phyloP scores from a whole-genome alignment of 64 coral and sea anemone species.

The Stichodactyla mertensii region DNA sequence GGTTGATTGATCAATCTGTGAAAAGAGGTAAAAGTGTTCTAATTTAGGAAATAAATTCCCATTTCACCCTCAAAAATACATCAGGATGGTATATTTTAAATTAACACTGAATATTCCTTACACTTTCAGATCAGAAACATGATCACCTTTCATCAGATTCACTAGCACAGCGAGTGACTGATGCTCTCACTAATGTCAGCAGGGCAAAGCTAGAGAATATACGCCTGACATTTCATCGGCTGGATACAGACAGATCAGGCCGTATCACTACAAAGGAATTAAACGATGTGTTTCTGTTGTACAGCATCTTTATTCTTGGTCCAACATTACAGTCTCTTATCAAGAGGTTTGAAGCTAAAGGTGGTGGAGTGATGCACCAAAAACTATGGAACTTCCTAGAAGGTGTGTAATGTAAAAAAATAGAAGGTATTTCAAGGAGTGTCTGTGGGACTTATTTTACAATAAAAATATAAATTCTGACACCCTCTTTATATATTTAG shows the following conservation, averaged over 20 bases:
- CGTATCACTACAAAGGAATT: conserved; percentile 61
- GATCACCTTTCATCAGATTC: conserved; percentile 15
- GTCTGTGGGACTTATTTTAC: too few relatives aligned
- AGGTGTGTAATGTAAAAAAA: conserved; percentile 18
- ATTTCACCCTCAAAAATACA: too few relatives aligned
- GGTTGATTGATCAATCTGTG: too few relatives aligned
- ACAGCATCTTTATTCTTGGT: conserved; percentile 75
- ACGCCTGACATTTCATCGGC: conserved; percentile 24
- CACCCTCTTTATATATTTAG: too few relatives aligned
- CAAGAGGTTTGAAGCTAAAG: conserved; percentile 50
- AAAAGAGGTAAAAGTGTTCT: too few relatives aligned
- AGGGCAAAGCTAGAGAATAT: conserved; percentile 49
- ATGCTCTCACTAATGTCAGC: conserved; percentile 56
- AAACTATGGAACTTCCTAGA: conserved; percentile 48
- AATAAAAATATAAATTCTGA: too few relatives aligned
- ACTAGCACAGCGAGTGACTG: conserved; percentile 34
- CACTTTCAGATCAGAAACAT: conserved; percentile 11
- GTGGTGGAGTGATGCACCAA: conserved; percentile 44
- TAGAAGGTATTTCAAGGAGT: too few relatives aligned
- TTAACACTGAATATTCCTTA: background rate
- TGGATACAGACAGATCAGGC: conserved; percentile 52
- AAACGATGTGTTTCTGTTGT: conserved; percentile 42
- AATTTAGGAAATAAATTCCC: too few relatives aligned
- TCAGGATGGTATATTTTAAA: background rate
- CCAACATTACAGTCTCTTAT: conserved; percentile 42